Evolutionary conservation across 2,888 invertebrate genomes (phyloP), one percentile per base, ranked within the genome.

Genomic region (Tholera decimalis): DNA sequence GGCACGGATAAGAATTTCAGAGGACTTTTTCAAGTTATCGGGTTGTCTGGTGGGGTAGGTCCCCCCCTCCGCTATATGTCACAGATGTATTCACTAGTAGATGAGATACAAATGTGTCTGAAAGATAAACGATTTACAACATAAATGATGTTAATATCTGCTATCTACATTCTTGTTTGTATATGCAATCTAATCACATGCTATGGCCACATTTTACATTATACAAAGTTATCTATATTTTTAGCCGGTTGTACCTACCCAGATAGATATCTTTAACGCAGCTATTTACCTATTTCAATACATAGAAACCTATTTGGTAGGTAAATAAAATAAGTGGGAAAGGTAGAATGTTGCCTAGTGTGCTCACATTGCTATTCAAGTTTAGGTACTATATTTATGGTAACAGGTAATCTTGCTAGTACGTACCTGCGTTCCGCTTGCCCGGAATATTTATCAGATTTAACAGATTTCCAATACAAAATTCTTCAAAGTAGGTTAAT

Each of bases 161-260:
- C 57, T 57, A 70, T 70, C 69, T 59, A 58, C 50, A 46, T 28
- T 28, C 18, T 55, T 75, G 65, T 76, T 66, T 70, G 55, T 59
- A 50, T 49, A 66, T 33, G n/a, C 44, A 63, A 77, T 79, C 77
- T 77, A 49, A 77, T 77, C 79, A 35, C 43, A 22, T 51, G 62
- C 44, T 61, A 37, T 59, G 41, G 22, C 33, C 43, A 37, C 49
- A 50, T 44, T 43, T 55, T 61, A 62, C 47, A 51, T 58, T 63
- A 51, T 59, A 33, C n/a, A 26, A 46, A 33, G 35, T 41, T 50
- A 73, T 55, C 15, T 26, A 7, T 37, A 66, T 41, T 73, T 68
- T 55, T 55, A 50, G 49, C 18, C 9, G n/a, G 28, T 24, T 54
- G 20, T 30, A 28, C 15, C 18, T 46, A 13, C 8, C 18, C 28